Evolutionary conservation across 2,888 invertebrate genomes (phyloP), one percentile per base, ranked within the genome.

Genomic region (Tholera decimalis): DNA sequence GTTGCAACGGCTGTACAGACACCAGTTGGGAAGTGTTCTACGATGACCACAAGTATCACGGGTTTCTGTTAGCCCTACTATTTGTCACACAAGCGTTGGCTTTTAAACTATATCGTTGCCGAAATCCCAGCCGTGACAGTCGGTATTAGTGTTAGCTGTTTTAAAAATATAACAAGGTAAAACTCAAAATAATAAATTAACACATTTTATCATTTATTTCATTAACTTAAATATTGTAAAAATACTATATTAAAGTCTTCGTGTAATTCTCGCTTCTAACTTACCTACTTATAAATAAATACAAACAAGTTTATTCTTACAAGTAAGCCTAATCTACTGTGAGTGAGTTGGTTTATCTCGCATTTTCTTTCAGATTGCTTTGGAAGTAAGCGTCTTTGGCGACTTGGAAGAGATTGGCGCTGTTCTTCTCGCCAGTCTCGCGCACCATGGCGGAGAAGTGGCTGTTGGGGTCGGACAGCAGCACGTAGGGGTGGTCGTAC

Each of bases 401-500:
- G 30, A 96, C 82, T 82, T 91, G 88, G 49, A 89, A 88, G 18
- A 96, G 90, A 56, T 92, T 92, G 7, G 92, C 92, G 53, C 92
- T 95, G 87, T 94, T 96, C 53, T 95, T 95, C 1, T 96, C 94
- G 2, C 97, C 97, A 0, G 96, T 97, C 87, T 97, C 96, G 13
- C 91, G 92, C 20, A 96, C 96, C 92, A 97, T 95, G 20, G 95
- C 94, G 1, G 92, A 94, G 65, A 97, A 96, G 24, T 94, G 92
- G 77, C 96, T 96, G 49, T 95, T 87, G 20, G 94, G 90, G 77
- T 96, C 93, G 35, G 95, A 92, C 4, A 97, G 90, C 39, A 97
- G 85, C 13, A 92, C 86, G 83, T 96, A 95, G 0, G 98, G 97
- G 73, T 96, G 96, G 67, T 97, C 97, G 87, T 96, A 97, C 90